Evolutionary conservation across 2,113 vertebrate genomes (phyloP).

Genomic region (Cephalopholis sonnerati): DNA sequence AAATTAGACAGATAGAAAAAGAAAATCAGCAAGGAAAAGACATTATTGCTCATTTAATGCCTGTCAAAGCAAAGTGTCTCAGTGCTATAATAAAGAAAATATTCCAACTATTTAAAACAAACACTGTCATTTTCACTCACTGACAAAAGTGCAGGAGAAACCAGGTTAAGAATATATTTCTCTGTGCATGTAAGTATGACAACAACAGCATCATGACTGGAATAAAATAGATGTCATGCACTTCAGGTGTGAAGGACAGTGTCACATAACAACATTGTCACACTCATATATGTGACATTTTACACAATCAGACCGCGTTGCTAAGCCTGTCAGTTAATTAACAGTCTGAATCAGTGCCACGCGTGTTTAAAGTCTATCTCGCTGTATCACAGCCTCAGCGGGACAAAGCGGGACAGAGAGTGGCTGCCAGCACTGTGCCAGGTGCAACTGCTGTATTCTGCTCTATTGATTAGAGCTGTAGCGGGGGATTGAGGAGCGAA

Average conservation of each 20-base stretch:
- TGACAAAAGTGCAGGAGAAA: neutral
- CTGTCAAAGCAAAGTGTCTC: neutral
- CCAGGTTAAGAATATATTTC: neutral
- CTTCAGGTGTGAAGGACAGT: neutral
- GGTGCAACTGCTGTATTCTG: neutral
- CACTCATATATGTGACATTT: neutral
- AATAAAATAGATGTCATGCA: neutral
- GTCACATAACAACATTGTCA: neutral
- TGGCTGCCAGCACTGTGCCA: constrained; percentile 27
- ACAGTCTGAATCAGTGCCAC: neutral
- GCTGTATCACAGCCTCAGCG: neutral
- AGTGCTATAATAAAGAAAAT: neutral
- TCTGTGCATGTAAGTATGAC: neutral
- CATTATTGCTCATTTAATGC: neutral
- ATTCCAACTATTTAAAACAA: neutral
- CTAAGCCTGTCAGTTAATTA: neutral
- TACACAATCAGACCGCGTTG: neutral
- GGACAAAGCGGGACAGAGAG: constrained; percentile 9
- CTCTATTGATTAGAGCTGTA: constrained; percentile 26
- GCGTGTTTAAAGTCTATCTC: neutral
- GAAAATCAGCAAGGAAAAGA: neutral
- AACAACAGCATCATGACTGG: neutral
- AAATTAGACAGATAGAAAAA: too few species aligned
- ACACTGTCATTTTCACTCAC: neutral
- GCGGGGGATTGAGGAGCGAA: constrained; percentile 5